These are phyloP conservation scores for Tauraco hartlaubi DNA, from an alignment of 2,797 vertebrate genomes.

Conservation along the genomic window DNA sequence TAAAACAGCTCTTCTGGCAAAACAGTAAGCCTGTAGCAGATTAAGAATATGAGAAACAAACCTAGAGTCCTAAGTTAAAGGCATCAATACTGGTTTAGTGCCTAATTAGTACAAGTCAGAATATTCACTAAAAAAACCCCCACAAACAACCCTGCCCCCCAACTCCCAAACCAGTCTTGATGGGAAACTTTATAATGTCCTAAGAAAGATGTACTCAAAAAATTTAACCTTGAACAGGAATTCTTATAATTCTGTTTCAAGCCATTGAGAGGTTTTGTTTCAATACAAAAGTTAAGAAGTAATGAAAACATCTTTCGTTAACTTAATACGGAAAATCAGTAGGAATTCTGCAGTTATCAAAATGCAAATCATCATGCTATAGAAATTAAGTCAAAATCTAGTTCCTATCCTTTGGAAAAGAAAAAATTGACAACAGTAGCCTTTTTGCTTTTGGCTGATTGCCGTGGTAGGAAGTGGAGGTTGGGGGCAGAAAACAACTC, in stretches of 20 bases:
- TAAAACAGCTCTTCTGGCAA: background rate
- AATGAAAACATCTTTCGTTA: background rate
- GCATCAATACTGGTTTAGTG: background rate
- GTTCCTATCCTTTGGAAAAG: background rate
- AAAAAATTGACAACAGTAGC: background rate
- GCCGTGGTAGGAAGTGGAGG: background rate
- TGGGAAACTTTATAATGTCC: background rate
- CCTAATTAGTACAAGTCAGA: background rate
- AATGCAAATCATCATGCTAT: background rate
- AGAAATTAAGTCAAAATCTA: background rate
- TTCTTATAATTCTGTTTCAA: background rate
- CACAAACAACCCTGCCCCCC: background rate
- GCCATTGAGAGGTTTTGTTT: background rate
- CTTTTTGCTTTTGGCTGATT: background rate
- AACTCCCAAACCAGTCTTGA: background rate
- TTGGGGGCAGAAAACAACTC: background rate
- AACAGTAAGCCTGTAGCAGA: background rate
- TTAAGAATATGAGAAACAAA: background rate
- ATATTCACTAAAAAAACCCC: background rate
- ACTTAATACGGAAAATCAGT: background rate
- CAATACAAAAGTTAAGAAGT: background rate
- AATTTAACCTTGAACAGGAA: background rate
- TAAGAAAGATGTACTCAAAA: background rate
- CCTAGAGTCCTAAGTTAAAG: background rate
- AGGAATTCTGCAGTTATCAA: background rate